Percentiles rank a stretch among this genome's conserved stretches.
phyloP scores from a whole-genome alignment of 2,113 vertebrate genomes.

The Thymallus thymallus region DNA sequence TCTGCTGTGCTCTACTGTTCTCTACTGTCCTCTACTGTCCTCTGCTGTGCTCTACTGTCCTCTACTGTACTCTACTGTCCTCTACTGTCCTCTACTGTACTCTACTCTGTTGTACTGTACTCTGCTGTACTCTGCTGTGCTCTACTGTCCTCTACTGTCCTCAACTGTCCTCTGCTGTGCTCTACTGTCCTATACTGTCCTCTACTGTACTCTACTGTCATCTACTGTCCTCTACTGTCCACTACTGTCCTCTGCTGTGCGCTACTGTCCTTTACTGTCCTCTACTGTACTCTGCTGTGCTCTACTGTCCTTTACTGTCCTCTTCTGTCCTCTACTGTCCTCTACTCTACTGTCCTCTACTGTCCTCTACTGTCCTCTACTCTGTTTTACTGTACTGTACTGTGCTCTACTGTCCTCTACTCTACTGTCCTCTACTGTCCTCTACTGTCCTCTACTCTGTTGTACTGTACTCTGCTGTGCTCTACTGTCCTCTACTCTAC shows the following conservation, averaged over 20 bases:
- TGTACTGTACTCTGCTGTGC: no score
- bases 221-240: no score
- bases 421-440: neutral
- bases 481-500: no score
- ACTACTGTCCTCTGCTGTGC: neutral
- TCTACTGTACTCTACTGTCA: no score
- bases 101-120: neutral
- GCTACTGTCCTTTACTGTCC: no score
- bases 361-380: neutral
- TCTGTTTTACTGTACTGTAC: neutral
- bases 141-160: neutral
- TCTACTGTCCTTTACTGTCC: neutral
- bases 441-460: neutral
- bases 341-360: neutral
- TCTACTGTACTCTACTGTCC: fast-evolving
- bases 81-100: no score
- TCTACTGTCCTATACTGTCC: no score
- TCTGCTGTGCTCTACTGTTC: no score
- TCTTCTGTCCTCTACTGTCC: no score
- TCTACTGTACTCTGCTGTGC: neutral
- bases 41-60: neutral
- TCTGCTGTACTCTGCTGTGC: neutral
- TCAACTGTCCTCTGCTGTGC: neutral
- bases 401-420: no score
- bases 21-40: neutral